A percentile compares a stretch with the other conserved stretches of the same genome.
Conservation (phyloP, 2,113 vertebrate genomes). For the Ammospiza caudacuta region DNA sequence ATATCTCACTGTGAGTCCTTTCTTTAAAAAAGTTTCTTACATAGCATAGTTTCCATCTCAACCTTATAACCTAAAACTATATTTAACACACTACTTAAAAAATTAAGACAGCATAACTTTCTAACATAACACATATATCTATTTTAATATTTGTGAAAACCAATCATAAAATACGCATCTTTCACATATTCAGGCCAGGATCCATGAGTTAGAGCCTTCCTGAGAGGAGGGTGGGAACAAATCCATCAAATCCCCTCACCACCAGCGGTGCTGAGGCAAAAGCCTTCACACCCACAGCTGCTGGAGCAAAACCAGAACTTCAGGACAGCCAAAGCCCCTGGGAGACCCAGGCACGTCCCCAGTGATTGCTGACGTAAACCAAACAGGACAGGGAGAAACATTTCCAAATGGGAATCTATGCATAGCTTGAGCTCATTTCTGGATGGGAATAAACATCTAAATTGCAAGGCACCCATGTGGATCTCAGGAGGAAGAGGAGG, state of each 20-base stretch:
- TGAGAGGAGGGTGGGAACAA: background rate
- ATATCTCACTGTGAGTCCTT: no score
- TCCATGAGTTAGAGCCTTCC: background rate
- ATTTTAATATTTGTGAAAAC: no score
- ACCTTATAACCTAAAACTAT: no score
- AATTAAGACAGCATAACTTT: no score
- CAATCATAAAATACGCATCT: no score
- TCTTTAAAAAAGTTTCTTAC: no score
- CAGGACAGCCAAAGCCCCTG: background rate
- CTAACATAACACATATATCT: no score
- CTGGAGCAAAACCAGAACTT: background rate
- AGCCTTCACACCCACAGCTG: background rate
- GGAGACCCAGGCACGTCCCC: background rate
- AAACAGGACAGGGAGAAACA: background rate
- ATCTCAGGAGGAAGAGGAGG: background rate
- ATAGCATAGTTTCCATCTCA: no score
- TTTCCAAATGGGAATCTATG: background rate
- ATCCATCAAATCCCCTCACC: background rate
- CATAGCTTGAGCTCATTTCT: background rate
- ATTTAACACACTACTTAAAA: no score
- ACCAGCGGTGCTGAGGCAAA: background rate
- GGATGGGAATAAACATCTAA: background rate
- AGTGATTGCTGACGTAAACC: accelerated
- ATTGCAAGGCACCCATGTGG: background rate
- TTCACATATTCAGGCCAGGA: background rate